Evolutionary conservation across 2,888 invertebrate genomes (phyloP), one percentile per base, ranked within the genome.

Genomic region (Drosophila diplacantha): DNA sequence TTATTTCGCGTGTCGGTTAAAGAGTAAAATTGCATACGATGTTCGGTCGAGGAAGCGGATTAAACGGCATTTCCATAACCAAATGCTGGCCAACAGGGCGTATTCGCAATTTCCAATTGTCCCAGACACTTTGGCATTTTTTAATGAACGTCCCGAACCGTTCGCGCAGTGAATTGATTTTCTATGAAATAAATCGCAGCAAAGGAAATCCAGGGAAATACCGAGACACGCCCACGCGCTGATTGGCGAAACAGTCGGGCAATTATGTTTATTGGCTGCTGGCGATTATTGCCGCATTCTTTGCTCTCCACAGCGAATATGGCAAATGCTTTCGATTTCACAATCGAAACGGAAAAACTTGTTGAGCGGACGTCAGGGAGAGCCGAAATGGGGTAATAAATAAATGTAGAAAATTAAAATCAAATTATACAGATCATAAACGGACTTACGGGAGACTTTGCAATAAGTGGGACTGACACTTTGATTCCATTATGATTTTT

Each of bases 251-350:
- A 39, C 46, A 38, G 46, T 46, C 35, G 46, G 43, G 46, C 75
- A 62, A 77, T 75, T 66, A 64, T 65, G 54, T 34, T 64, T 64
- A 66, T 64, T 64, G 55, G 56, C 61, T 62, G 41, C 59, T 39
- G 59, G 61, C 50, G 59, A 52, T 62, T 62, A 64, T 70, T 70
- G 66, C 62, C 70, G 52, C 75, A 77, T 75, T 80, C 68, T 74
- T 49, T 52, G 16, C 50, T 44, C 56, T 59, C 56, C 62, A 9
- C 57, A 38, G 24, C 46, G 41, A 46, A 41, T 20, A 39, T 14
- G 26, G 41, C 24, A 39, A 54, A 64, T 60, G 63, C 82, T 79
- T 79, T 77, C 81, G 58, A 69, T 79, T 77, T 73, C 71, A 59
- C 69, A 75, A 70, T 50, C 50, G 50, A 65, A 59, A 14, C 31